These are phyloP conservation scores for Alviniconcha marisindica DNA, from an alignment of 1,140 invertebrate genomes.

Conservation along the genomic window DNA sequence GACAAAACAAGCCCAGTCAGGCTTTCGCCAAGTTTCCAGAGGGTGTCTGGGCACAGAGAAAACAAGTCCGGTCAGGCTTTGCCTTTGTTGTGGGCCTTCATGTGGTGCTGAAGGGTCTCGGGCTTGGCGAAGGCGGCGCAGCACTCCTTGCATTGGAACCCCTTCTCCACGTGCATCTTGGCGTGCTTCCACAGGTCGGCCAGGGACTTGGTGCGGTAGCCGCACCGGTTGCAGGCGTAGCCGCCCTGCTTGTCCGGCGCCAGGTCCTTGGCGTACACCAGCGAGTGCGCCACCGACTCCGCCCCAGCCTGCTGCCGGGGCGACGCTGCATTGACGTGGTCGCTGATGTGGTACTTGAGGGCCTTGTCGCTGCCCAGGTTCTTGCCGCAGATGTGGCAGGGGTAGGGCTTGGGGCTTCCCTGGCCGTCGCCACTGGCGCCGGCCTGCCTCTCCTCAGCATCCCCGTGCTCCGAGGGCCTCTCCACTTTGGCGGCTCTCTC, in stretches of 20 bases:
- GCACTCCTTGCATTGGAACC: neutral
- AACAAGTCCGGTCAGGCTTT: too few species aligned
- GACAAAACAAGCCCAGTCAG: too few species aligned
- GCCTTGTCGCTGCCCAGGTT: neutral
- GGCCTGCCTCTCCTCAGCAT: neutral
- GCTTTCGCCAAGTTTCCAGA: too few species aligned
- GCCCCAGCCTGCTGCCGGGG: neutral
- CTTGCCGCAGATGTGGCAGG: neutral
- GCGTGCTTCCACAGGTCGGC: conserved; percentile 9
- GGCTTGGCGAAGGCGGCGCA: neutral
- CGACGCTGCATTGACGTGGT: neutral
- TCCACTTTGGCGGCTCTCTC: neutral
- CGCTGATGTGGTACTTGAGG: neutral
- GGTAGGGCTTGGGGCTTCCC: neutral
- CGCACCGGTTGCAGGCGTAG: neutral
- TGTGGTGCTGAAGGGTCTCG: neutral
- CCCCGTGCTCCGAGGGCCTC: neutral
- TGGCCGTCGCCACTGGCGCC: neutral
- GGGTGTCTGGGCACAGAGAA: too few species aligned
- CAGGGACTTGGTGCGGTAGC: neutral
- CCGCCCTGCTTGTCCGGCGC: neutral
- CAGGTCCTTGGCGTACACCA: neutral
- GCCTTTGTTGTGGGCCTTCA: neutral
- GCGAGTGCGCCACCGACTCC: neutral
- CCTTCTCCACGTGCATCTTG: neutral